Conservation (phyloP, 1,140 invertebrate species). For the Drosophila persimilis region DNA sequence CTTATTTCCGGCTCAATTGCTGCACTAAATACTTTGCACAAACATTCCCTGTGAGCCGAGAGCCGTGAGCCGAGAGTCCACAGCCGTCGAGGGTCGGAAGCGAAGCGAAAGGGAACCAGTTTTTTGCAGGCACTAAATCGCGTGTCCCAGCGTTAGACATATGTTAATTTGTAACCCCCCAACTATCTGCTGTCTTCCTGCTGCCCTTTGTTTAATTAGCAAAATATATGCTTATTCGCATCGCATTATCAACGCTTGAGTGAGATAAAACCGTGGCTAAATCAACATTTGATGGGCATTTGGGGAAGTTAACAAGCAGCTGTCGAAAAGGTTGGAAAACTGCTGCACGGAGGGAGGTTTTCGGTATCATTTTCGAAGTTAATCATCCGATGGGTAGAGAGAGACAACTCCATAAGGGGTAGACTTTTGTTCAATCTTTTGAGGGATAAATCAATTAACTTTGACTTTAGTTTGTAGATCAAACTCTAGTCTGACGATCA, state of each 20-base stretch:
- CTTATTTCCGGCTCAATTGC: constrained; percentile 73
- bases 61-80: no score
- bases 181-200: constrained; percentile 5
- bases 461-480: background rate
- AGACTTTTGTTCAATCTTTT: no score
- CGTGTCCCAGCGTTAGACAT: constrained; percentile 53
- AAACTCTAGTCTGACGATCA: no score
- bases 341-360: background rate
- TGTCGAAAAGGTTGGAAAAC: background rate
- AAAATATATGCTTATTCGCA: constrained; percentile 27
- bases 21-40: constrained; percentile 71
- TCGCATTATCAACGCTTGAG: constrained; percentile 64
- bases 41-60: constrained; percentile 22
- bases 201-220: constrained; percentile 37
- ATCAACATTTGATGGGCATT: constrained; percentile 72
- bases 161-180: constrained; percentile 53
- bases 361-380: no score
- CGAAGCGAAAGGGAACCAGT: constrained; percentile 51
- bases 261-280: constrained; percentile 62
- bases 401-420: no score
- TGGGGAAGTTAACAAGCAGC: constrained; percentile 38
- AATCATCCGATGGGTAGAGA: no score
- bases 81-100: constrained; percentile 15
- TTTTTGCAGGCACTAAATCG: constrained; percentile 27
- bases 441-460: background rate